Percentiles rank a stretch among this genome's conserved stretches.
These are phyloP conservation scores for Actinostola sp. DNA, from an alignment of 92 coral and sea anemone species.

Conservation along the genomic window DNA sequence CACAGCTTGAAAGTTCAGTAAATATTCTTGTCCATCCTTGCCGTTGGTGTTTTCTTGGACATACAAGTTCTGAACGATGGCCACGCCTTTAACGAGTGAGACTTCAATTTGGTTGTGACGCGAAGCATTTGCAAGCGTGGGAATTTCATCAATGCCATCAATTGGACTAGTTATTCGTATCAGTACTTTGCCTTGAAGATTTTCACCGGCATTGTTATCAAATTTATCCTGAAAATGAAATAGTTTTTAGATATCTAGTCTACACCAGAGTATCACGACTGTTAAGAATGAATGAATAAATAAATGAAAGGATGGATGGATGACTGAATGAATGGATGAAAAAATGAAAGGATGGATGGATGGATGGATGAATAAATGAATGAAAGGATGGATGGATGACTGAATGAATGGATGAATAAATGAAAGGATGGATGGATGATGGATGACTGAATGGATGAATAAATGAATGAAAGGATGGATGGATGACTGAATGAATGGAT, in stretches of 20 bases:
- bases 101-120: conserved; percentile 35
- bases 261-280: too few relatives aligned
- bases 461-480: too few relatives aligned
- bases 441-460: too few relatives aligned
- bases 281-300: too few relatives aligned
- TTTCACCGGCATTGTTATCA: conserved; percentile 91
- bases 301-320: too few relatives aligned
- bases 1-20: conserved; percentile 78
- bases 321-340: too few relatives aligned
- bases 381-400: too few relatives aligned
- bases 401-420: too few relatives aligned
- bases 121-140: conserved; percentile 67
- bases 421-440: too few relatives aligned
- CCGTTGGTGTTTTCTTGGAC: conserved; percentile 93
- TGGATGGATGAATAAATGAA: too few relatives aligned
- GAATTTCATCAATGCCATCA: conserved; percentile 87
- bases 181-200: conserved; percentile 72
- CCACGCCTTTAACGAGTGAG: conserved; percentile 85
- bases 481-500: too few relatives aligned
- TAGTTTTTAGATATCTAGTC: neutral
- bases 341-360: too few relatives aligned
- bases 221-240: conserved; percentile 73
- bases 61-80: conserved; percentile 73
- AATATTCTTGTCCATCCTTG: conserved; percentile 94
- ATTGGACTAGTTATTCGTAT: conserved; percentile 68